Evolutionary conservation across 2,888 invertebrate genomes (phyloP).

Genomic region (Chymomyza procnemis): DNA sequence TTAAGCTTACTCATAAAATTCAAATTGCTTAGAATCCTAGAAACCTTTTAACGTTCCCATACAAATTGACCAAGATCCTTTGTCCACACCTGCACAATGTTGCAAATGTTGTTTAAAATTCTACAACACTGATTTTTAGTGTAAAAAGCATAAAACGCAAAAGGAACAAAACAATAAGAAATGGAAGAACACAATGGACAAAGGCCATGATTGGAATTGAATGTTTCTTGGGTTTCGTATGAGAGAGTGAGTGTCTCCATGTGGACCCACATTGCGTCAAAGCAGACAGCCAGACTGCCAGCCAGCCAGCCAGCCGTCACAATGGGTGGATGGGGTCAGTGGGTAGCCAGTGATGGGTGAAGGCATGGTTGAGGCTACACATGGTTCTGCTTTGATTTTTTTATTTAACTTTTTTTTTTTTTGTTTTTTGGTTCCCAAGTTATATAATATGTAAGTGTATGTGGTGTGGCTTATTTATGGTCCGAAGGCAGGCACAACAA

Average conservation of each 20-base stretch:
- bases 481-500: conserved; percentile 6
- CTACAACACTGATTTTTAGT: background rate
- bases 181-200: conserved; percentile 14
- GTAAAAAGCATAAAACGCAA: background rate
- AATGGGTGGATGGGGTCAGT: background rate
- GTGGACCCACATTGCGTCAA: background rate
- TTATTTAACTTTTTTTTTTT: conserved; percentile 14
- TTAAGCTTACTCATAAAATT: too few relatives aligned
- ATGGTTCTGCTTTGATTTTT: conserved; percentile 18
- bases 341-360: background rate
- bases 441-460: conserved; percentile 35
- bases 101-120: background rate
- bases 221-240: background rate
- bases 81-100: background rate
- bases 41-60: too few relatives aligned
- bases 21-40: too few relatives aligned
- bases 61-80: too few relatives aligned
- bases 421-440: conserved; percentile 8
- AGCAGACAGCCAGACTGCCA: background rate
- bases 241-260: background rate
- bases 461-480: conserved; percentile 56
- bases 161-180: background rate
- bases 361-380: background rate
- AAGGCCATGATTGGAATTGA: conserved; percentile 2
- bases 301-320: too few relatives aligned